These are phyloP conservation scores for Enteromius viviparus DNA, from an alignment of 2,797 vertebrate species.

Conservation along the genomic window DNA sequence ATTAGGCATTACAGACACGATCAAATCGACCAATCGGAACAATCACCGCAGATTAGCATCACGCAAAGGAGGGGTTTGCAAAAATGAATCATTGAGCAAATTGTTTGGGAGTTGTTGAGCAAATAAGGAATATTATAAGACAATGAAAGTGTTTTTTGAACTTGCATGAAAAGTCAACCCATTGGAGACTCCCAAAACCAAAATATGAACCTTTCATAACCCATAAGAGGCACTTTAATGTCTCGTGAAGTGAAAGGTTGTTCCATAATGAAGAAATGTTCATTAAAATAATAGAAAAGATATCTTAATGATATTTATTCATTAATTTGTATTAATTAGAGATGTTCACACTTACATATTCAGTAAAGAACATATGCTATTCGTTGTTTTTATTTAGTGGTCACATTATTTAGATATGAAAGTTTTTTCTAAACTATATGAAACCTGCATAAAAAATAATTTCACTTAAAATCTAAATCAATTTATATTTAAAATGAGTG, in stretches of 20 bases:
- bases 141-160: not conserved
- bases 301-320: not conserved
- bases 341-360: not conserved
- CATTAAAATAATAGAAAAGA: not conserved
- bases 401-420: not conserved
- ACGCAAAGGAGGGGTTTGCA: not conserved
- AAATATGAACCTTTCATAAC: too few species aligned
- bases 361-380: not conserved
- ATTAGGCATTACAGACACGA: not conserved
- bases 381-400: not conserved
- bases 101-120: too few species aligned
- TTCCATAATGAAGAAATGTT: not conserved
- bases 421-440: not conserved
- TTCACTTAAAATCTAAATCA: not conserved
- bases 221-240: not conserved
- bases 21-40: not conserved
- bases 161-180: not conserved
- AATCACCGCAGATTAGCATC: not conserved
- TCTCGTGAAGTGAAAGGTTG: not conserved
- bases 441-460: not conserved
- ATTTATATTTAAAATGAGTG: not conserved
- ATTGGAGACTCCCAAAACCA: too few species aligned
- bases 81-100: not conserved
- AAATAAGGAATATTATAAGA: not conserved
- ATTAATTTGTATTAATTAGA: not conserved